Percentiles rank a stretch among this genome's conserved stretches.
phyloP scores from a whole-genome alignment of 2,888 invertebrate genomes.

The Hydropsyche betteni region DNA sequence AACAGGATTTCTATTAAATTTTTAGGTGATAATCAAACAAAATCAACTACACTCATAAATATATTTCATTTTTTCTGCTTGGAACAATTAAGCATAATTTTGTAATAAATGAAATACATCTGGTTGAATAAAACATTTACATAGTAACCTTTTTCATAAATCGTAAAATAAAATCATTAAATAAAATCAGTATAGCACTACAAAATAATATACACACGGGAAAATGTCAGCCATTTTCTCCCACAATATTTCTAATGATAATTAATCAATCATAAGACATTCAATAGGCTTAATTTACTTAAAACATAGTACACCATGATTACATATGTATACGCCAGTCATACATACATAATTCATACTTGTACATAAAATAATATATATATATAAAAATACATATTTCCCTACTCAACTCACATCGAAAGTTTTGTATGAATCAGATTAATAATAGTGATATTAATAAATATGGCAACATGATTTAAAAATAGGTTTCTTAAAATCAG shows the following conservation, averaged over 20 bases:
- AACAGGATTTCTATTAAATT: no score
- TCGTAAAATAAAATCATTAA: no score
- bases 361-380: constrained; percentile 14
- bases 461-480: constrained; percentile 48
- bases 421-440: constrained; percentile 21
- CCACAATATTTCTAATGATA: constrained; percentile 34
- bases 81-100: constrained; percentile 26
- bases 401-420: constrained; percentile 28
- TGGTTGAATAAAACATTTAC: background rate
- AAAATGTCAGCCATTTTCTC: background rate
- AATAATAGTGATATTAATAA: constrained; percentile 43
- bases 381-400: constrained; percentile 33
- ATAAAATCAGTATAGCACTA: no score
- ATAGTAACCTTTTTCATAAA: no score
- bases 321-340: constrained; percentile 15
- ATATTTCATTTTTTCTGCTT: constrained; percentile 30
- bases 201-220: no score
- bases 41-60: constrained; percentile 20
- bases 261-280: constrained; percentile 52
- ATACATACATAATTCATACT: background rate
- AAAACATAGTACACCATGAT: constrained; percentile 20
- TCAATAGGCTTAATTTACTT: constrained; percentile 48
- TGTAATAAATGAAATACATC: constrained; percentile 26
- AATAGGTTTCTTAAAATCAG: constrained; percentile 46
- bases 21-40: background rate